Percentiles rank a stretch among this genome's conserved stretches.
Conservation (phyloP, 1,140 invertebrate species). For the Apis cerana region DNA sequence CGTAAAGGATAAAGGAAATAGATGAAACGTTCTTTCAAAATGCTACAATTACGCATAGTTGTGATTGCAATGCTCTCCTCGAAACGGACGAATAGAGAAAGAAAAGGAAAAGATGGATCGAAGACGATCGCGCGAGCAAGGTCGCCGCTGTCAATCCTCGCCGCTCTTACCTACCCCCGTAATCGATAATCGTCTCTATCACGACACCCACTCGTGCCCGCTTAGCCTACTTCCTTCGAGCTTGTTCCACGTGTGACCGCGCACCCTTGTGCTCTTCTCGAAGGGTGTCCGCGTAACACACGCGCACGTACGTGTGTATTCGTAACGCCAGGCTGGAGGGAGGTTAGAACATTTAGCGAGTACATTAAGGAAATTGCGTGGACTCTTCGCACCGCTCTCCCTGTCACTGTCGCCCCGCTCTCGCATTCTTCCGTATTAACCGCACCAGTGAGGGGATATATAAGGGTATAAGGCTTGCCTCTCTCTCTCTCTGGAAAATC, state of each 20-base stretch:
- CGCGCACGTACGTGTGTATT: neutral
- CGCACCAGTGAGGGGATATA: constrained; percentile 48
- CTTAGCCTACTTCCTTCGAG: constrained; percentile 59
- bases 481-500: constrained; percentile 1
- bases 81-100: too few relatives aligned
- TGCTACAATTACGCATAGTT: too few relatives aligned
- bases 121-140: neutral
- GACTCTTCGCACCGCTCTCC: constrained; percentile 64
- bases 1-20: too few relatives aligned
- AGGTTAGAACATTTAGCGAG: constrained; percentile 75
- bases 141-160: neutral
- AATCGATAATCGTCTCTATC: constrained; percentile 56
- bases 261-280: constrained; percentile 9
- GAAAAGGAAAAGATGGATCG: too few relatives aligned
- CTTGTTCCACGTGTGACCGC: constrained; percentile 43
- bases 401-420: constrained; percentile 41
- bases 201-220: constrained; percentile 45
- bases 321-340: constrained; percentile 42
- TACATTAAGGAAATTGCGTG: constrained; percentile 81
- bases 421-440: constrained; percentile 57
- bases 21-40: too few relatives aligned
- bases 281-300: constrained; percentile 8
- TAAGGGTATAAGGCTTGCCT: constrained; percentile 36
- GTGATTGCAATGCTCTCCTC: too few relatives aligned
- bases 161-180: neutral